These are phyloP conservation scores for Scarus forsteni DNA, from an alignment of 2,797 vertebrate genomes.

Conservation along the genomic window DNA sequence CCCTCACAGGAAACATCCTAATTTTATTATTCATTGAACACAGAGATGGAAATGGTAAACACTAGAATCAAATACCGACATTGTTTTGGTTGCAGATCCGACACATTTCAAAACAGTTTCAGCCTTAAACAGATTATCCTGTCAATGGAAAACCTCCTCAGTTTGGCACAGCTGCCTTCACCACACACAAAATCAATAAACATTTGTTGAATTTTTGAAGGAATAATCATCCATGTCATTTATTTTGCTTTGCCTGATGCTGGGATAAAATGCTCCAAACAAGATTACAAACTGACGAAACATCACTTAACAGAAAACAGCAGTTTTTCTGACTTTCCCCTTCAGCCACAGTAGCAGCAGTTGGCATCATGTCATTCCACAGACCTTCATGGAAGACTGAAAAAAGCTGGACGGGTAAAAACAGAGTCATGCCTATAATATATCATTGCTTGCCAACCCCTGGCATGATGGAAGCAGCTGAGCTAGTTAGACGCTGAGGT, in stretches of 20 bases:
- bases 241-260: too few species aligned
- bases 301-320: background rate
- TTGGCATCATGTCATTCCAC: conserved; percentile 3
- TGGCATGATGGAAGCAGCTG: conserved; percentile 50
- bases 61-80: too few species aligned
- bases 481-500: conserved; percentile 67
- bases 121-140: too few species aligned
- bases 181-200: background rate
- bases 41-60: too few species aligned
- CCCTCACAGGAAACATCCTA: background rate
- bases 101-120: too few species aligned
- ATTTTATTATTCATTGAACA: too few species aligned
- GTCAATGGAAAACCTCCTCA: background rate
- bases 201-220: background rate
- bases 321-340: background rate
- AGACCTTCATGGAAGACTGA: conserved; percentile 24
- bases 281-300: too few species aligned
- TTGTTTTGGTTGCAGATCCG: too few species aligned
- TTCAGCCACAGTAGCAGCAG: conserved; percentile 17
- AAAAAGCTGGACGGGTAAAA: conserved; percentile 8
- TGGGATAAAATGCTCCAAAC: too few species aligned
- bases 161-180: background rate
- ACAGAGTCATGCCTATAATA: conserved; percentile 54
- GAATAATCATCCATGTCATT: background rate
- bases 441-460: conserved; percentile 30